A percentile compares a stretch with the other conserved stretches of the same genome.
These are phyloP conservation scores for Dorcus parallelipipedus DNA, from an alignment of 2,888 invertebrate genomes.

Conservation along the genomic window DNA sequence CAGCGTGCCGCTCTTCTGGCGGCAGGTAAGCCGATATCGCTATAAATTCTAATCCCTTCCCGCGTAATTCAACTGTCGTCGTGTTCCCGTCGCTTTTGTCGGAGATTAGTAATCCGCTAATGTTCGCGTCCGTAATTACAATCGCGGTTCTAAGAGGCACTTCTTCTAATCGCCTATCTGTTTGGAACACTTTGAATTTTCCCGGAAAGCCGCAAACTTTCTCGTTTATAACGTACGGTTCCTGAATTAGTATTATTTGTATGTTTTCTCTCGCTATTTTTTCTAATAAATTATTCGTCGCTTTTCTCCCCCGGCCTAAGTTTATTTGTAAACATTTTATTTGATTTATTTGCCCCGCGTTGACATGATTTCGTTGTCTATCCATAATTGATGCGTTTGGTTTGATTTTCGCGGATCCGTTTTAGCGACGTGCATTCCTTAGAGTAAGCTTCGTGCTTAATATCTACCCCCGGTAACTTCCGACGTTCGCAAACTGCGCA, in stretches of 20 bases:
- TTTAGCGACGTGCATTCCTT: no score
- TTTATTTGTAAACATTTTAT: background rate
- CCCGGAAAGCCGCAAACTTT: no score
- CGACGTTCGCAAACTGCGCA: no score
- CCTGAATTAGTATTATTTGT: no score
- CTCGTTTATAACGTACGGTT: no score
- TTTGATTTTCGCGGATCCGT: no score
- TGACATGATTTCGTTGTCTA: no score
- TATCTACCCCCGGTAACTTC: no score
- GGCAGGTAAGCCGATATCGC: background rate
- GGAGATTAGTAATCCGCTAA: background rate
- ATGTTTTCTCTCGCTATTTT: background rate
- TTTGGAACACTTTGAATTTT: no score
- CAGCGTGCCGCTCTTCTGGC: background rate
- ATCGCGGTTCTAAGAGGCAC: background rate
- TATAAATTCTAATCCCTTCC: background rate
- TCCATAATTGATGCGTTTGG: no score
- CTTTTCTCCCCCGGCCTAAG: background rate
- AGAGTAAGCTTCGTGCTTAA: no score
- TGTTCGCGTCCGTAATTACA: background rate
- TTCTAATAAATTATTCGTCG: background rate
- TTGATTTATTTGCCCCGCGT: no score
- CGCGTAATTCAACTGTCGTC: background rate
- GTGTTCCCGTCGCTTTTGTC: background rate
- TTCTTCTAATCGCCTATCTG: background rate